Conservation (phyloP, 1,140 invertebrate species). For the Eriocheir sinensis region DNA sequence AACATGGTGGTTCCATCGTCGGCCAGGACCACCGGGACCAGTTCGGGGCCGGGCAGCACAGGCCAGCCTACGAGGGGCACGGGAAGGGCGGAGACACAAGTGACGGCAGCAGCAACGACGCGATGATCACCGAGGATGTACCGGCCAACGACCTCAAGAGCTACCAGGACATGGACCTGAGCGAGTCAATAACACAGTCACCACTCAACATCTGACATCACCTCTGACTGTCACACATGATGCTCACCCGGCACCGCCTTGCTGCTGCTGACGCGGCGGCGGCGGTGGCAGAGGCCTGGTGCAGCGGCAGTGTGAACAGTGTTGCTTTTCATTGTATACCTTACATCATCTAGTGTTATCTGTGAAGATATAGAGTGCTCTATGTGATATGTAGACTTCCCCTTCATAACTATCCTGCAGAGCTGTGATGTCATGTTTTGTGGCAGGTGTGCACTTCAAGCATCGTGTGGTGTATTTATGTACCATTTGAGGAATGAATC, state of each 20-base stretch:
- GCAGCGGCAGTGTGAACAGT: constrained; percentile 69
- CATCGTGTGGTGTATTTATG: constrained; percentile 63
- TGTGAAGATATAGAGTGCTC: constrained; percentile 68
- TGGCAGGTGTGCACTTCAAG: constrained; percentile 61
- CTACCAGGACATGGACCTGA: constrained; percentile 75
- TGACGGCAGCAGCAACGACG: constrained; percentile 73
- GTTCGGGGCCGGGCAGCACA: constrained; percentile 47
- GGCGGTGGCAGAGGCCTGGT: not conserved
- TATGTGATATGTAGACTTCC: constrained; percentile 75
- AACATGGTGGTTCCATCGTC: constrained; percentile 32
- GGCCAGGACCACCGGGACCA: constrained; percentile 39
- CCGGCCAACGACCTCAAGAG: constrained; percentile 67
- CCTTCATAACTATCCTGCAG: constrained; percentile 67
- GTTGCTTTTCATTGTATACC: constrained; percentile 54
- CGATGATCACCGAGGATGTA: constrained; percentile 74
- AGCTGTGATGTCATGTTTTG: constrained; percentile 72
- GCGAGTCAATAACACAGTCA: constrained; percentile 69
- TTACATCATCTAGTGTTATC: constrained; percentile 66
- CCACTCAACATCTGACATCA: constrained; percentile 76
- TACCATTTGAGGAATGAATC: constrained; percentile 65
- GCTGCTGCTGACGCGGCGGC: constrained; percentile 19
- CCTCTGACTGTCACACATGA: constrained; percentile 69
- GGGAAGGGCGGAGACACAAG: constrained; percentile 63
- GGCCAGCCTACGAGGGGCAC: constrained; percentile 39
- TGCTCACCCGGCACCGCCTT: constrained; percentile 34